Percentiles rank a stretch among this genome's conserved stretches.
Conservation (phyloP, 2,888 invertebrate genomes). For the Athalia cordata region DNA sequence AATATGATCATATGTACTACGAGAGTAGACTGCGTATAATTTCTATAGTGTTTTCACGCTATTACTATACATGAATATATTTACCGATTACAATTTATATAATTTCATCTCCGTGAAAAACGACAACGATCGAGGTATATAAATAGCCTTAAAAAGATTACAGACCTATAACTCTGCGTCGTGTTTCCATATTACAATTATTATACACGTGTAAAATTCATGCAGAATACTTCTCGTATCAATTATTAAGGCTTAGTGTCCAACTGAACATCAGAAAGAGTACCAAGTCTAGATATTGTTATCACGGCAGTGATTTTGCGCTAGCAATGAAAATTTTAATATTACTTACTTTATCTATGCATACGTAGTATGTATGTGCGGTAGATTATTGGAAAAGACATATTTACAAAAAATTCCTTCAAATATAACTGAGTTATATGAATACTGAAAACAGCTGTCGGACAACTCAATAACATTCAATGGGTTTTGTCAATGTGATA, state of each 20-base stretch:
- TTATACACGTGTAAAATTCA: background rate
- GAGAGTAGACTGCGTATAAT: slow-evolving; percentile 16
- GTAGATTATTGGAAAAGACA: slow-evolving; percentile 33
- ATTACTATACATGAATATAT: background rate
- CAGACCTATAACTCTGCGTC: background rate
- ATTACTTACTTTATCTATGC: slow-evolving; percentile 18
- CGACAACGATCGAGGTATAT: background rate
- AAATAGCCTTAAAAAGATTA: background rate
- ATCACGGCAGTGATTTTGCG: slow-evolving; percentile 20
- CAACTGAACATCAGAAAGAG: slow-evolving; percentile 8
- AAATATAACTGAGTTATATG: background rate
- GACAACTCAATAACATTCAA: slow-evolving; percentile 1
- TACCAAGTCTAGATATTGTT: slow-evolving; percentile 5
- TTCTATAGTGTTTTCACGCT: slow-evolving; percentile 14
- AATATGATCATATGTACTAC: background rate
- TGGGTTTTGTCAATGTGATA: background rate
- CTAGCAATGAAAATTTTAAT: background rate
- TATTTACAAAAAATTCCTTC: background rate
- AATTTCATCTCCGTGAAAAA: background rate
- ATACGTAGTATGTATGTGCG: slow-evolving; percentile 29
- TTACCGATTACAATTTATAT: slow-evolving; percentile 27
- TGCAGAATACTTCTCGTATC: background rate
- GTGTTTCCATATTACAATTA: background rate
- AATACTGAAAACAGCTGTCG: background rate
- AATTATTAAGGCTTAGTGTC: slow-evolving; percentile 5